Evolutionary conservation across 2,888 invertebrate species (phyloP), one percentile per base, ranked within the genome.

Genomic region (Prosapia bicincta): DNA sequence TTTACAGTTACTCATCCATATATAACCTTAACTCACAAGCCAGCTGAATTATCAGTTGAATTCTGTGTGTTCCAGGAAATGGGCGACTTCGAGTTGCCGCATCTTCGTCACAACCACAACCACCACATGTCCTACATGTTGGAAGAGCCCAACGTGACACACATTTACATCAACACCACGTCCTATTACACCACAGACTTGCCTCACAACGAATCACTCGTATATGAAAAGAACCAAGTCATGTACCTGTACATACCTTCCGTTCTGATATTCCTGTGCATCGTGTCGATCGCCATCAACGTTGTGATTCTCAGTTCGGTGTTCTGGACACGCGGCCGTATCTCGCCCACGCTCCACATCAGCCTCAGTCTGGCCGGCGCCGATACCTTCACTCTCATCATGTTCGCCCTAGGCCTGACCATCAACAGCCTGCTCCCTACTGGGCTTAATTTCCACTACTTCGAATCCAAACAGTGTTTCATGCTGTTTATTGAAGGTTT

Each of bases 271-370:
- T 81, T 87, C 15, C 85, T 88, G 76, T 90, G 90, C 82, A 77
- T 86, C 13, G 81, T 88, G 5, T 88, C 89, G 0, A 83, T 88
- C 76, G 80, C 86, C 20, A 85, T 89, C 77, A 90, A 90, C 83
- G 83, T 87, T 0, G 83, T 87, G 54, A 87, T 90, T 7, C 84
- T 90, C 25, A 80, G 86, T 24, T 86, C 88, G 77, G 86, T 87
- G 0, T 84, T 86, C 69, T 90, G 89, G 89, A 87, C 89, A n/a
- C 26, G 74, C 15, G 26, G 28, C 3, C 69, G 28, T 65, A 30
- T 74, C 65, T 30, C 69, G 25, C 69, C 69, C 13, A 69, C 74
- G 7, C 69, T 80, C 10, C 78, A 79, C 70, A 78, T 80, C 68
- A 75, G 77, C 20, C 71, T 80, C 20, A 78, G 77, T 26, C 76